Evolutionary conservation across 2,888 invertebrate species (phyloP), one percentile per base, ranked within the genome.

Genomic region (Acronicta alni): DNA sequence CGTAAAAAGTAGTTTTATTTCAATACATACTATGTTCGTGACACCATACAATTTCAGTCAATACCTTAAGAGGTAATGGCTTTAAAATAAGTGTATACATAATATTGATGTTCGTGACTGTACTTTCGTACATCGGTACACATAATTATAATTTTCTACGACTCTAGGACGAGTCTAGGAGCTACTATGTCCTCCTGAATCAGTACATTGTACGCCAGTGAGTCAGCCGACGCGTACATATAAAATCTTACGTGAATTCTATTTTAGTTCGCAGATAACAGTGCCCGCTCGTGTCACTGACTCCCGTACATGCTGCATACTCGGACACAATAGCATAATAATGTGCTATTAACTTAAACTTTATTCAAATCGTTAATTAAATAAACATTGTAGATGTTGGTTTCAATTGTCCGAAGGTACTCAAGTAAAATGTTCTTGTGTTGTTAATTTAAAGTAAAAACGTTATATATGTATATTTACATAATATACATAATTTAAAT

Each of bases 241-340:
- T 74, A 70, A 70, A 74, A 81, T 76, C 72, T 79, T 80, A 77
- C 78, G 73, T 74, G 76, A 72, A 77, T 76, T 79, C 84, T 84
- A 84, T 84, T 84, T 84, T 78, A 77, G 81, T 75, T 57, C 49
- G 17, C 62, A 80, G 80, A 79, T 82, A 83, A 75, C 76, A 73
- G 30, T 61, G 71, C 48, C 68, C 66, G 47, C 62, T 10, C 61
- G 72, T 80, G 83, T 83, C 84, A 83, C 72, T 83, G 83, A 82
- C 84, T 82, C 66, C 67, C 45, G 65, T 56, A 45, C 42, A 39
- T 44, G 39, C 35, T 53, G 60, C 61, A 65, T 60, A 49, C 55
- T 39, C 43, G 42, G 43, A 64, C 67, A 63, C 54, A 74, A 74
- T 67, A 71, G 68, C 72, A 62, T 66, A 17, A 35, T 58, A 53